A percentile compares a stretch with the other conserved stretches of the same genome.
phyloP scores from a whole-genome alignment of 1,140 invertebrate genomes.

The Ceratina calcarata region DNA sequence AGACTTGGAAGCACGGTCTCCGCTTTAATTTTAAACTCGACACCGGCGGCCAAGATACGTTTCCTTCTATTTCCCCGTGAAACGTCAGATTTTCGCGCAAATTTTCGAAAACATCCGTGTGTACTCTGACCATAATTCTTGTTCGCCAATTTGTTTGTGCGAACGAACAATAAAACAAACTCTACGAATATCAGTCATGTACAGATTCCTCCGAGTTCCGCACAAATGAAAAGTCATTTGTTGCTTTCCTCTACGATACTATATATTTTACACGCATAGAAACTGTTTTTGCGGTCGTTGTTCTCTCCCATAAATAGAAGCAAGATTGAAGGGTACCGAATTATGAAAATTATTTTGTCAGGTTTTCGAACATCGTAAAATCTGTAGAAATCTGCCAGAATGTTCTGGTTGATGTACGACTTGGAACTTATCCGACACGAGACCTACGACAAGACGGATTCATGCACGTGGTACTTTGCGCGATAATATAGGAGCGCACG shows the following conservation, averaged over 20 bases:
- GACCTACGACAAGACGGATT: conserved; percentile 12
- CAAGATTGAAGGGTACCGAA: not conserved
- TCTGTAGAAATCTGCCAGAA: conserved; percentile 25
- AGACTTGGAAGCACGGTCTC: conserved; percentile 68
- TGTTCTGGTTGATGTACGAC: not conserved
- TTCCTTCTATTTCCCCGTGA: conserved; percentile 26
- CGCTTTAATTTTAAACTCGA: conserved; percentile 73
- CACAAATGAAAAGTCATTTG: too few relatives aligned
- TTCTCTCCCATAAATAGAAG: not conserved
- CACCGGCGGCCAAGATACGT: conserved; percentile 39
- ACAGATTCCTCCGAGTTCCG: not conserved
- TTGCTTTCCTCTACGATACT: too few relatives aligned
- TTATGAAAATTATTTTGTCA: not conserved
- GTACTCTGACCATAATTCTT: too few relatives aligned
- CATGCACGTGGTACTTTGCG: conserved; percentile 11
- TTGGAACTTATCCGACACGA: conserved; percentile 48
- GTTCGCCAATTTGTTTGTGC: not conserved
- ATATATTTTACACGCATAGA: too few relatives aligned
- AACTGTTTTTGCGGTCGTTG: not conserved
- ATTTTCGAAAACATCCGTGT: not conserved
- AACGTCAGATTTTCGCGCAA: conserved; percentile 28
- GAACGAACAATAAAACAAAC: too few relatives aligned
- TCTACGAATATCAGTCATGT: not conserved
- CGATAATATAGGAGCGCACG: not conserved
- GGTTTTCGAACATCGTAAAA: too few relatives aligned